These are phyloP conservation scores for Holothuria leucospilota DNA, from an alignment of 53 echinoderm and acorn worm species.

Conservation along the genomic window DNA sequence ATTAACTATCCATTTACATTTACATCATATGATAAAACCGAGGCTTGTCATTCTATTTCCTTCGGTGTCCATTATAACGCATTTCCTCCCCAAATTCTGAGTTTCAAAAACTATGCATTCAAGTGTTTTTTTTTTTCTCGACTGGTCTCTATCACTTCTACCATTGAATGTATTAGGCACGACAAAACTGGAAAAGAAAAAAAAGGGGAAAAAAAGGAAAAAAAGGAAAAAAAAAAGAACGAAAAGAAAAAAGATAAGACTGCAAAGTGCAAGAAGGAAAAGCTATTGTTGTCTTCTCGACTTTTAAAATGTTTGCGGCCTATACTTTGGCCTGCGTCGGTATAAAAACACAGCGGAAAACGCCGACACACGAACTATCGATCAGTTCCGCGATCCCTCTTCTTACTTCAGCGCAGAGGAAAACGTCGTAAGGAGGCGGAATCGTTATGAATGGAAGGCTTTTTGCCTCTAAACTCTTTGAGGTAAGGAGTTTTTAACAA, in stretches of 20 bases:
- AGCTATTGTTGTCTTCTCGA: conserved; percentile 8
- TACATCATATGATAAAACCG: not conserved
- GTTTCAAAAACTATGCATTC: too few species aligned
- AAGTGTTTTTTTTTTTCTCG: not conserved
- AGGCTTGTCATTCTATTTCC: not conserved
- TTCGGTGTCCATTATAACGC: not conserved
- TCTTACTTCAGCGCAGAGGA: too few species aligned
- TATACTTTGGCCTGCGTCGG: not conserved
- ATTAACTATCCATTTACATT: conserved; percentile 13
- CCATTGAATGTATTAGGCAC: not conserved
- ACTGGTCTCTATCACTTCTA: not conserved
- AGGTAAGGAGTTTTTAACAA: too few species aligned
- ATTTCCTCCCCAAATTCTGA: not conserved
- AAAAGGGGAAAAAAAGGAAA: not conserved
- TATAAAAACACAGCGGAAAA: not conserved
- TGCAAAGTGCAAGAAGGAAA: not conserved
- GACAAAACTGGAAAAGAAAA: not conserved
- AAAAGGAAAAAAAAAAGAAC: too few species aligned
- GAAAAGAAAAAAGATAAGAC: not conserved
- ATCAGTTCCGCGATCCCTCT: not conserved
- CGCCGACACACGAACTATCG: conserved; percentile 46
- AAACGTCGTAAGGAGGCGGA: too few species aligned
- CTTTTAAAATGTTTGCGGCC: not conserved
- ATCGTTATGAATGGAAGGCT: too few species aligned
- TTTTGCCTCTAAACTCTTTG: too few species aligned